phyloP scores from a whole-genome alignment of 2,888 invertebrate species.

The Acholoe squamosa region DNA sequence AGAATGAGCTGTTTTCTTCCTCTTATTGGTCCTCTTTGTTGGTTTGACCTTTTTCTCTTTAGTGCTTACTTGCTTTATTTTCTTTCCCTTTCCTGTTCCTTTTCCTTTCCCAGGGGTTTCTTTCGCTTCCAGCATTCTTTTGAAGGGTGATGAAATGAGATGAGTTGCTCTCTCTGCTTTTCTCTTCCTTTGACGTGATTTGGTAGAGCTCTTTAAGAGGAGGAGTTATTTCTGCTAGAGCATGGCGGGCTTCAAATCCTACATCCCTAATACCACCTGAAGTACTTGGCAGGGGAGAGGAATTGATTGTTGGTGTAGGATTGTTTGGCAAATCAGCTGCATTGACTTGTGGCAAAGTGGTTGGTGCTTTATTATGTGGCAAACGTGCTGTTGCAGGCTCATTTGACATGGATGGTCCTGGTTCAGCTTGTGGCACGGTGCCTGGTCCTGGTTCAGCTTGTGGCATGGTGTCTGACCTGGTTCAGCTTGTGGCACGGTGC shows the following conservation, averaged over 20 bases:
- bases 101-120: background rate
- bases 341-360: background rate
- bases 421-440: background rate
- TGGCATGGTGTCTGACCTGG: too few species aligned
- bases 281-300: background rate
- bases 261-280: background rate
- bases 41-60: background rate
- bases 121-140: background rate
- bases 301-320: background rate
- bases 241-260: background rate
- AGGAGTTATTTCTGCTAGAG: background rate
- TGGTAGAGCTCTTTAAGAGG: background rate
- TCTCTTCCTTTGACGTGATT: background rate
- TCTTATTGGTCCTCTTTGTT: slow-evolving; percentile 18
- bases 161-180: slow-evolving; percentile 14
- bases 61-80: slow-evolving; percentile 8
- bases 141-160: slow-evolving; percentile 28
- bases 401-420: background rate
- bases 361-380: background rate
- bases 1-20: background rate
- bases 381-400: background rate
- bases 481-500: too few species aligned
- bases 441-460: too few species aligned
- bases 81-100: background rate
- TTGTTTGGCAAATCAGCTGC: background rate